These are phyloP conservation scores for Nannoperca obscura DNA, from an alignment of 2,797 vertebrate genomes.

Conservation along the genomic window DNA sequence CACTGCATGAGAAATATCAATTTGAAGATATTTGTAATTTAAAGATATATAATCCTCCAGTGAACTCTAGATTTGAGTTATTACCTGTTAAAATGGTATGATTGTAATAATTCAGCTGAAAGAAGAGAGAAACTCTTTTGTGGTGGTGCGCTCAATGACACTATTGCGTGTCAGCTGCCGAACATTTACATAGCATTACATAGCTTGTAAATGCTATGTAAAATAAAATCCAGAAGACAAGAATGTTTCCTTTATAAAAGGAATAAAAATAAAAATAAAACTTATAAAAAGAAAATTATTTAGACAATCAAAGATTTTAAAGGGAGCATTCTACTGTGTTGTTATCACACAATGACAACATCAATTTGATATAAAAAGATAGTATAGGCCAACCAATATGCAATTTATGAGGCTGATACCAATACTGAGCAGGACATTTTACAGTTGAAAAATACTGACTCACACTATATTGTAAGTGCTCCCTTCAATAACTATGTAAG, in stretches of 20 bases:
- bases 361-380: not conserved
- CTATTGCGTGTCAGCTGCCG: constrained; percentile 7
- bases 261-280: not conserved
- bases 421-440: not conserved
- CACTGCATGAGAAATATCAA: constrained; percentile 8
- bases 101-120: constrained; percentile 26
- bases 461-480: not conserved
- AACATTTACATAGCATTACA: not conserved
- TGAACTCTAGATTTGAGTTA: constrained; percentile 6
- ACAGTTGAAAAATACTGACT: not conserved
- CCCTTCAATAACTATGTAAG: not conserved
- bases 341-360: not conserved
- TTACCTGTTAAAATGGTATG: constrained; percentile 32
- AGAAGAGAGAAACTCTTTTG: constrained; percentile 14
- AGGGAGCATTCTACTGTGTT: not conserved
- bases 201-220: constrained; percentile 3
- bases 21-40: constrained; percentile 17
- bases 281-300: too few relatives aligned
- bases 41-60: constrained; percentile 21
- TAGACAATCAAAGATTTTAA: not conserved
- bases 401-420: not conserved
- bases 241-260: not conserved
- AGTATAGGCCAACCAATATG: not conserved
- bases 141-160: not conserved
- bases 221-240: constrained; percentile 26